A percentile compares a stretch with the other conserved stretches of the same genome.
These are phyloP conservation scores for Presbytis comata DNA, from an alignment of 2,797 vertebrate species.

Conservation along the genomic window DNA sequence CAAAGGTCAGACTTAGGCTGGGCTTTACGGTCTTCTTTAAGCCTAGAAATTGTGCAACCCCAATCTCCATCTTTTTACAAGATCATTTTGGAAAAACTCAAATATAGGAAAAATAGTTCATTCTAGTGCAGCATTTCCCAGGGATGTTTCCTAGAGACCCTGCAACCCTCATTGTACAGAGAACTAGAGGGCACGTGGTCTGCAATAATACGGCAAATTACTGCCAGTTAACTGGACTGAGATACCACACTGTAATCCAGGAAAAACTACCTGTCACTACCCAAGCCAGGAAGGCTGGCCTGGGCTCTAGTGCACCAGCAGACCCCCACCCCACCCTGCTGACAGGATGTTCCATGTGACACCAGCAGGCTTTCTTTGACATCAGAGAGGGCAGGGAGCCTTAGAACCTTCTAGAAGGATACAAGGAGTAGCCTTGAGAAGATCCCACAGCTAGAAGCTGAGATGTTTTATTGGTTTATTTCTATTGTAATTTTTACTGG, in stretches of 20 bases:
- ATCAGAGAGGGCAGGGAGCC: no score
- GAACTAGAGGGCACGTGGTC: background rate
- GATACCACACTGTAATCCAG: no score
- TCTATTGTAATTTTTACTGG: background rate
- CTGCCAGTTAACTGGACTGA: background rate
- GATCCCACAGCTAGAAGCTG: background rate
- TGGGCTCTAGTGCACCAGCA: background rate
- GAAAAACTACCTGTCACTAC: background rate
- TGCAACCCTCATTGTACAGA: rapidly evolving
- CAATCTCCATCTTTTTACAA: background rate
- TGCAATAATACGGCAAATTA: background rate
- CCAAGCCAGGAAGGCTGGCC: background rate
- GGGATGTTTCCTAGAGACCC: background rate
- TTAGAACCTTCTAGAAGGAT: background rate
- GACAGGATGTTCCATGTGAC: background rate
- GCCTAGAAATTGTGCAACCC: background rate
- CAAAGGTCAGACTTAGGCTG: background rate
- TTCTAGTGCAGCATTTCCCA: background rate
- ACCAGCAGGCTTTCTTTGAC: background rate
- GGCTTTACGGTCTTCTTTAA: background rate
- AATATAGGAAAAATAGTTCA: background rate
- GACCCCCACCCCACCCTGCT: background rate
- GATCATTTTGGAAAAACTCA: background rate
- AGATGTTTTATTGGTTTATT: background rate
- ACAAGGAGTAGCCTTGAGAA: background rate